Conservation (phyloP, 2,888 invertebrate genomes). For the Himalopsyche tibetana region DNA sequence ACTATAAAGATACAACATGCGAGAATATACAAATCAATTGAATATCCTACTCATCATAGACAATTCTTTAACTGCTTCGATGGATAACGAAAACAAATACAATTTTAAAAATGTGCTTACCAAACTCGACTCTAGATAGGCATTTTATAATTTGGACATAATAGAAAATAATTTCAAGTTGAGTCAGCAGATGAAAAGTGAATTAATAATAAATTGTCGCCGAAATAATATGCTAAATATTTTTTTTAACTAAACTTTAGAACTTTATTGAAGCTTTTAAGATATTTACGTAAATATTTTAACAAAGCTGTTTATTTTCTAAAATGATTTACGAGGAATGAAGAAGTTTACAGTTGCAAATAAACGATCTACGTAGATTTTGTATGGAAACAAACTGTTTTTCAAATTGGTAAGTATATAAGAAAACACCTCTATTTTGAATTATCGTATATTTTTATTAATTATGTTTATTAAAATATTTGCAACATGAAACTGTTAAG, state of each 20-base stretch:
- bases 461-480: too few relatives aligned
- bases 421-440: not conserved
- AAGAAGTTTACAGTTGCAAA: not conserved
- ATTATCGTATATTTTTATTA: too few relatives aligned
- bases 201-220: not conserved
- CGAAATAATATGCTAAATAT: not conserved
- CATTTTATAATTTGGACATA: slow-evolving; percentile 9
- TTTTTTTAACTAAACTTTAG: not conserved
- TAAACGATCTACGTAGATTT: slow-evolving; percentile 31
- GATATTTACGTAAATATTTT: not conserved
- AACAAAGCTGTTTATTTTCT: not conserved
- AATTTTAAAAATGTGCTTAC: not conserved
- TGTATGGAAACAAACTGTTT: slow-evolving; percentile 41
- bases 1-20: not conserved
- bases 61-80: not conserved
- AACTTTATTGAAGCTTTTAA: not conserved
- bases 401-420: slow-evolving; percentile 14
- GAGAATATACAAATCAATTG: slow-evolving; percentile 4
- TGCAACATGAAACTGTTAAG: too few relatives aligned
- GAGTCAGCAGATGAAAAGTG: not conserved
- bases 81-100: slow-evolving; percentile 1
- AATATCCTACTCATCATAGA: not conserved
- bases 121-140: not conserved
- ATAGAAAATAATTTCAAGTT: not conserved
- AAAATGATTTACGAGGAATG: slow-evolving; percentile 16